Evolutionary conservation across 30 jellyfish, hydroid and myxozoan species (phyloP).

Genomic region (Hydractinia echinata): DNA sequence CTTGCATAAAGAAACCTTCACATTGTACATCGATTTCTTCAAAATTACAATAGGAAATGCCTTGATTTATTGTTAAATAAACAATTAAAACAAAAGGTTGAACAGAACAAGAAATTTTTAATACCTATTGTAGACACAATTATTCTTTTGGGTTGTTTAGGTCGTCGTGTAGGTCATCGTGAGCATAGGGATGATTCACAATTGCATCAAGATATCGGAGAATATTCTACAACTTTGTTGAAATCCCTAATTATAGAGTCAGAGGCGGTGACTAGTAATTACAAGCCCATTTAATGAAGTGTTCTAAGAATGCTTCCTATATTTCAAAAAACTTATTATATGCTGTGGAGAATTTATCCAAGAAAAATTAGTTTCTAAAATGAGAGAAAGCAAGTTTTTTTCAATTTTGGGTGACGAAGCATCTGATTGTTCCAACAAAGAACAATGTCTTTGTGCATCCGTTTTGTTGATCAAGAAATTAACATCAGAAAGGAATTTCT

Average conservation of each 20-base stretch:
- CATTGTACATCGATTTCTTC: too few relatives aligned
- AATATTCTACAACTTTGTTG: conserved; percentile 30
- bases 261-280: conserved; percentile 34
- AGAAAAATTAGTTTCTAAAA: conserved; percentile 1
- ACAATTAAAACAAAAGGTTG: too few relatives aligned
- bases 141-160: background rate
- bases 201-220: conserved; percentile 25
- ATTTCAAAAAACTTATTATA: conserved; percentile 43
- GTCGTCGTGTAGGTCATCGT: background rate
- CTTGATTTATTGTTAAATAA: background rate
- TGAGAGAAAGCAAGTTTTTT: too few relatives aligned
- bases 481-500: conserved; percentile 50
- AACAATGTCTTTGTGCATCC: conserved; percentile 35
- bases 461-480: conserved; percentile 19
- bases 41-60: too few relatives aligned
- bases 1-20: conserved; percentile 1
- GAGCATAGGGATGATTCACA: conserved; percentile 33
- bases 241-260: conserved; percentile 14
- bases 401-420: too few relatives aligned
- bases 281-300: conserved; percentile 10
- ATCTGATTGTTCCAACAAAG: conserved; percentile 37
- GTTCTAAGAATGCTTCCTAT: conserved; percentile 43
- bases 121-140: conserved; percentile 1
- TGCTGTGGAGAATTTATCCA: conserved; percentile 43
- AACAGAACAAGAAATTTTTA: background rate